phyloP scores from a whole-genome alignment of 2,113 vertebrate genomes.

The Ovibos moschatus region DNA sequence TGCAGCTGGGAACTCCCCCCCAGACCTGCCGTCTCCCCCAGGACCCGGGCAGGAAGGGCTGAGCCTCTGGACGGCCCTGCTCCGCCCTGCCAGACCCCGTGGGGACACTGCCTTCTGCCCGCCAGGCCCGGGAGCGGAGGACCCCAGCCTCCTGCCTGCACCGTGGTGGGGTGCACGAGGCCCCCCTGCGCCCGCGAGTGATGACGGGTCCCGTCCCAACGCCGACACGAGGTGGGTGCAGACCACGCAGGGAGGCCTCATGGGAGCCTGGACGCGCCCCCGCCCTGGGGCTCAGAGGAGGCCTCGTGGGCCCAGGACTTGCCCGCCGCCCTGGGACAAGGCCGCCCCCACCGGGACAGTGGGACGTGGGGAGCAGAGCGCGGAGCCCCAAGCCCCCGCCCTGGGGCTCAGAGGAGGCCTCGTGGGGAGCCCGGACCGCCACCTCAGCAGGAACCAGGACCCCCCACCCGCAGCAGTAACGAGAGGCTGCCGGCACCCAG shows the following conservation, averaged over 20 bases:
- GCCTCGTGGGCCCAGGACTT: not conserved
- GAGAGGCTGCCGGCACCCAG: not conserved
- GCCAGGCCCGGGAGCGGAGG: not conserved
- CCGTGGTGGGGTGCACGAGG: not conserved
- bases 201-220: no score
- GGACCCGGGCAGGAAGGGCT: not conserved
- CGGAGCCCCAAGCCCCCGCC: no score
- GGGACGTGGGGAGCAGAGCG: not conserved
- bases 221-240: no score
- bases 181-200: rapidly evolving
- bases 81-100: rapidly evolving
- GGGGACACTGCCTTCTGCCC: not conserved
- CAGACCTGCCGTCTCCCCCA: not conserved
- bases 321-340: not conserved
- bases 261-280: not conserved
- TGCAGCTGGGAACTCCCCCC: not conserved
- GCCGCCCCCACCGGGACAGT: not conserved
- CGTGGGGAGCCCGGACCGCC: not conserved
- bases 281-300: not conserved
- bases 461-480: not conserved
- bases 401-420: no score
- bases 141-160: not conserved
- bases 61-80: not conserved
- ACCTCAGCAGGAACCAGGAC: not conserved
- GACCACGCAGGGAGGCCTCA: rapidly evolving